Base-by-base conservation (phyloP, 2,797 vertebrate species). In the Tenualosa ilisha region DNA sequence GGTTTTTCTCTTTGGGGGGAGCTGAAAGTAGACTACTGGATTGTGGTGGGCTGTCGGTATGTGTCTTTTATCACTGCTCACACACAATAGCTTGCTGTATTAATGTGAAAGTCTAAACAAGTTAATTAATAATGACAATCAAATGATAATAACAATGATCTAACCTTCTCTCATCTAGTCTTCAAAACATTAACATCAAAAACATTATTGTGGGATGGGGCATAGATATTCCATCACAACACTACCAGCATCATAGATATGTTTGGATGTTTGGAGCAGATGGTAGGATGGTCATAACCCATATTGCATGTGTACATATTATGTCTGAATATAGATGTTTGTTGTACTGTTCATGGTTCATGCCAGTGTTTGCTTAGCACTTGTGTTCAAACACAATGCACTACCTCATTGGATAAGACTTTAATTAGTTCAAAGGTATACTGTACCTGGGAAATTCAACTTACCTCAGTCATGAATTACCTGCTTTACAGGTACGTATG, bases 11-110 rank as follows among this genome's bases (percentile, higher is more conserved):
- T 40, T 87, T 93, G 75, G 86, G 49, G n/a, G 40, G 85, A 88
- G 84, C 0, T 0, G 84, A 49, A 0, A 85, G 93, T 3, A 95
- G 89, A 84, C 91, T 87, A 17, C 87, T 97, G 84, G 53, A 40
- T 43, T 97, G 96, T 84, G 87, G 40, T 85, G 87, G 89, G 0
- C 15, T 20, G 61, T 75, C 88, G 86, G 97, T 97, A 92, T 89
- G 95, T 95, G 72, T 22, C 24, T 37, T 4, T 37, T 4, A 12
- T 11, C 46, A 68, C 9, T 50, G 17, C n/a, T 63, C 24, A 20
- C 8, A 24, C 5, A 8, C 15, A 0, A 4, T 4, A 7, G 46
- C 46, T 2, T 46, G 7, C 46, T 46, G 46, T 46, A 46, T 46
- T 46, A 46, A 46, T 46, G 46, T 46, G 46, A 46, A 51, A 6